Base-by-base conservation (phyloP, 2,797 vertebrate species). In the Micrastur ruficollis region DNA sequence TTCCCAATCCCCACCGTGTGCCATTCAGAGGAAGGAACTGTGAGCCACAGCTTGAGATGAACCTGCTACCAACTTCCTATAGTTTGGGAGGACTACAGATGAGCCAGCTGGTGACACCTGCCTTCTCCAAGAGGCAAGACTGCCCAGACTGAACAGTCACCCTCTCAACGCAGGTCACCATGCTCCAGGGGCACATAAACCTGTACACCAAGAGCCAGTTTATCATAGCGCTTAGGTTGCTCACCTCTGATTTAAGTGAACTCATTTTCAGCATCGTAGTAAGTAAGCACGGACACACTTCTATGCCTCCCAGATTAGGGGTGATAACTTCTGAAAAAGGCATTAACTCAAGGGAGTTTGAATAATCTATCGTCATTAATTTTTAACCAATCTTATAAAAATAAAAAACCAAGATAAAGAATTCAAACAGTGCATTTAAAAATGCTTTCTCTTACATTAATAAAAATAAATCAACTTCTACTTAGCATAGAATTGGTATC, bases 1-100 rank as follows among this genome's bases (percentile, higher is more conserved):
- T 65, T 95, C 82, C 53, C 5, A 59, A 22, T 71, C 49, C 32
- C 72, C 20, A 76, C 56, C 32, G 58, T 5, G 40, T 82, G 61
- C 47, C 72, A 29, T 71, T 88, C 87, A 74, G 56, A 89, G 68
- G 76, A 86, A 86, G 68, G 68, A 91, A 88, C 56, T 59, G 63
- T 36, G 72, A 95, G 87, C 44, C 67, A 63, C 68, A 83, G 85
- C 76, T 83, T 46, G 32, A 81, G 87, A 81, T 38, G 73, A 95
- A 95, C 68, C 47, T 63, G 61, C 72, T 65, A 88, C 49, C 49
- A 61, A 46, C 49, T 65, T 72, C 63, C 65, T 16, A 17, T 23
- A 42, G 38, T 65, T 53, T 65, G 22, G 18, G 56, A 88, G n/a
- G 36, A 32, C n/a, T 31, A 12, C 49, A 67, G 61, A 83, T 36